Percentiles rank a stretch among this genome's conserved stretches.
Evolutionary conservation across 2,888 invertebrate genomes (phyloP).

Genomic region (Mesorhabditis spiculigera): DNA sequence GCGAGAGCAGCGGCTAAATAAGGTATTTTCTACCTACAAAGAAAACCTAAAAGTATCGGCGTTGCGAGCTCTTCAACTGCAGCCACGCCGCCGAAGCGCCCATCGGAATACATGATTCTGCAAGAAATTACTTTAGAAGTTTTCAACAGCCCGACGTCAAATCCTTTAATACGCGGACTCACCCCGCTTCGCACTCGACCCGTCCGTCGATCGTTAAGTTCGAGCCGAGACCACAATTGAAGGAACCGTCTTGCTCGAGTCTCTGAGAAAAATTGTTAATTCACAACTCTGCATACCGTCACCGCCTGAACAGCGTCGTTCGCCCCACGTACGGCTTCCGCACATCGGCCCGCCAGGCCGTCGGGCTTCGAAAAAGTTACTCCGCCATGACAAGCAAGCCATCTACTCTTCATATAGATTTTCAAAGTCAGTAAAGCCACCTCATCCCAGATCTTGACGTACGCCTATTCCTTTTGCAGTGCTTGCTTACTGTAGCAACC

Average conservation of each 20-base stretch:
- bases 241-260: conserved; percentile 81
- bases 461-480: not conserved
- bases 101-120: conserved; percentile 14
- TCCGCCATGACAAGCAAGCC: conserved; percentile 3
- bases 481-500: too few species aligned
- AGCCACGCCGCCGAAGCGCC: conserved; percentile 14
- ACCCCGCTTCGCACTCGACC: conserved; percentile 91
- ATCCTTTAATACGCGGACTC: not conserved
- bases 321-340: not conserved
- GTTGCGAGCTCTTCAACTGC: not conserved
- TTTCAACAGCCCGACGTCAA: not conserved
- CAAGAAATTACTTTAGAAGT: not conserved
- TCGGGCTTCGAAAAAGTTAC: not conserved
- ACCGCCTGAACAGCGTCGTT: conserved; percentile 9
- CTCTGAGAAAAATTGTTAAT: conserved; percentile 50
- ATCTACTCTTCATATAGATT: not conserved
- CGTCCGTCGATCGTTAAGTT: conserved; percentile 81
- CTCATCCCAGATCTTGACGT: not conserved
- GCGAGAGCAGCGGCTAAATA: not conserved
- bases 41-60: not conserved
- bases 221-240: conserved; percentile 90
- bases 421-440: too few species aligned
- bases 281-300: not conserved
- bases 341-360: not conserved
- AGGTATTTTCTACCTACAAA: too few species aligned